These are phyloP conservation scores for Periophthalmus modestus DNA, from an alignment of 2,113 vertebrate species.

Conservation along the genomic window DNA sequence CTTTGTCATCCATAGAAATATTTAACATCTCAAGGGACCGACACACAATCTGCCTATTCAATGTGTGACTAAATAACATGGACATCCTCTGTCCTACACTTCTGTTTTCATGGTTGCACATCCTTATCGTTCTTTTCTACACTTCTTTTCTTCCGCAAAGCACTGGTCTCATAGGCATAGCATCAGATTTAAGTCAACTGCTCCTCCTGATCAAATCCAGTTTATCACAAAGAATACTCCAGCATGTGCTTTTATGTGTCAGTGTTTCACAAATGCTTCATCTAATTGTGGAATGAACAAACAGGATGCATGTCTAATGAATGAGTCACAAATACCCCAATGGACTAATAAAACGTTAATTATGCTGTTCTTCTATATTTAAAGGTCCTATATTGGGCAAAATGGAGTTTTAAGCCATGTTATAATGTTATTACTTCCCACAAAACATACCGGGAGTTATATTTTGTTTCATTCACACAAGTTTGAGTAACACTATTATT, in stretches of 20 bases:
- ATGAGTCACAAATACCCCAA: neutral
- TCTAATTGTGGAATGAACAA: neutral
- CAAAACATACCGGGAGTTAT: too few species aligned
- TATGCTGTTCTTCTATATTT: too few species aligned
- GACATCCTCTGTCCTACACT: neutral
- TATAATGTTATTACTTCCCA: too few species aligned
- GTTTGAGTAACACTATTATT: too few species aligned
- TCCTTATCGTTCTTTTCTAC: neutral
- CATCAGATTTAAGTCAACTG: too few species aligned
- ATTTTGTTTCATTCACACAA: too few species aligned
- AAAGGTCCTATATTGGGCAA: too few species aligned
- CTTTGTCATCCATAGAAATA: conserved; percentile 9
- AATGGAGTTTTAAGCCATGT: too few species aligned
- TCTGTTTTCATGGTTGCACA: neutral
- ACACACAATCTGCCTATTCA: conserved; percentile 21
- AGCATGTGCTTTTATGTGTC: neutral
- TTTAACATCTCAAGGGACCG: conserved; percentile 15
- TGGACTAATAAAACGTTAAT: neutral
- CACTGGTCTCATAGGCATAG: neutral
- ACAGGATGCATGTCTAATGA: neutral
- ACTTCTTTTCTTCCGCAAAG: neutral
- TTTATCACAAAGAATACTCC: neutral
- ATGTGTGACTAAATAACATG: conserved; percentile 2
- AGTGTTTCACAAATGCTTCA: neutral
- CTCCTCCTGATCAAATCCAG: too few species aligned